Conservation (phyloP, 2,888 invertebrate species). For the Apodemia duryi region DNA sequence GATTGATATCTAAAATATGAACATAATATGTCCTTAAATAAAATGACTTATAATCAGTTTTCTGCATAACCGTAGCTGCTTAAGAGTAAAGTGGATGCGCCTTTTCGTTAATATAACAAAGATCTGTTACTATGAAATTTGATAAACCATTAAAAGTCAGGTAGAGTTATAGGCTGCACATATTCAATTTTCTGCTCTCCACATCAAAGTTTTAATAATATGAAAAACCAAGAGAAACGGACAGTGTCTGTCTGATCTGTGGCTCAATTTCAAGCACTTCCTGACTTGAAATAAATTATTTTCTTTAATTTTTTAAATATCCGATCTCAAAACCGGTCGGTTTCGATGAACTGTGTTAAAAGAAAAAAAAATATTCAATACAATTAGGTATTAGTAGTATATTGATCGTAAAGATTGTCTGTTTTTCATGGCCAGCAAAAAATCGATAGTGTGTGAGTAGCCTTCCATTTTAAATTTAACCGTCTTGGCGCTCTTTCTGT, state of each 20-base stretch:
- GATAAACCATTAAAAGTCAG: too few species aligned
- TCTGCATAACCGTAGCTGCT: not conserved
- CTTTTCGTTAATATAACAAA: not conserved
- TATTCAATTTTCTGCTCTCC: not conserved
- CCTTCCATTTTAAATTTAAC: not conserved
- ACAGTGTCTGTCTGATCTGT: too few species aligned
- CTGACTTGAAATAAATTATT: too few species aligned
- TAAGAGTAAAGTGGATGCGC: not conserved
- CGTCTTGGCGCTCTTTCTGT: not conserved
- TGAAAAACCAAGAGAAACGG: too few species aligned
- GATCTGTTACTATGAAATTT: too few species aligned
- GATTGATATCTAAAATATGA: slow-evolving; percentile 70
- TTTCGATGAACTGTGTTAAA: too few species aligned
- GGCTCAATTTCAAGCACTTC: too few species aligned
- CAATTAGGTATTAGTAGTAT: not conserved
- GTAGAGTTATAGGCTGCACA: too few species aligned
- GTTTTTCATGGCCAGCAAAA: not conserved
- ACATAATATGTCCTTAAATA: slow-evolving; percentile 56
- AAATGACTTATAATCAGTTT: slow-evolving; percentile 10
- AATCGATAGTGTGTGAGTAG: not conserved
- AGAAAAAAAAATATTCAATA: not conserved
- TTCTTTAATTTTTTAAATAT: too few species aligned
- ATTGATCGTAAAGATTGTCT: not conserved
- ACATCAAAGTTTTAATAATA: too few species aligned
- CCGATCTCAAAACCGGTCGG: too few species aligned